These are phyloP conservation scores for Trinorchestia longiramus DNA, from an alignment of 1,140 invertebrate genomes.

Conservation along the genomic window DNA sequence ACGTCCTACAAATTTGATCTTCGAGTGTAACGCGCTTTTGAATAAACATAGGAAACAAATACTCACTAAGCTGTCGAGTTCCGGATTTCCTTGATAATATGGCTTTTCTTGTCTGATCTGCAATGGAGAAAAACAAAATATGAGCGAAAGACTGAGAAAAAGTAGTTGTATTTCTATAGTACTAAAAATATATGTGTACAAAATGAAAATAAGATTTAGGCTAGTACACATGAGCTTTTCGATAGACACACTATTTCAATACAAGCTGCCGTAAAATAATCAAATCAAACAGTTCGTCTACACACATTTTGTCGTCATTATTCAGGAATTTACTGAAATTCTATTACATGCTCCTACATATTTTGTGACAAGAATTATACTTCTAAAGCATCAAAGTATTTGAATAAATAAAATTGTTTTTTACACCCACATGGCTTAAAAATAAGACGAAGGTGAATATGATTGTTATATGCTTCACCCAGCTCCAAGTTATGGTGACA, in stretches of 20 bases:
- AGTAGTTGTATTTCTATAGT: neutral
- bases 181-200: neutral
- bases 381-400: neutral
- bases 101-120: slow-evolving; percentile 98
- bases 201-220: neutral
- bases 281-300: too few relatives aligned
- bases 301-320: too few relatives aligned
- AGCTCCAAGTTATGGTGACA: neutral
- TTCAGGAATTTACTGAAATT: too few relatives aligned
- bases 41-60: slow-evolving; percentile 60
- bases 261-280: neutral
- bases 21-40: neutral
- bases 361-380: too few relatives aligned
- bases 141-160: slow-evolving; percentile 56
- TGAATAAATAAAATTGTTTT: neutral
- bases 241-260: neutral
- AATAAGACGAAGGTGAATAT: neutral
- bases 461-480: neutral
- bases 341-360: too few relatives aligned
- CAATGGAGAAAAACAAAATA: slow-evolving; percentile 74
- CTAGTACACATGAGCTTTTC: neutral
- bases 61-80: slow-evolving; percentile 98
- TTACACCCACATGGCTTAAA: neutral
- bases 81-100: slow-evolving; percentile 97
- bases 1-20: neutral